These are phyloP conservation scores for Eriosoma lanigerum DNA, from an alignment of 1,140 invertebrate genomes.

Conservation along the genomic window DNA sequence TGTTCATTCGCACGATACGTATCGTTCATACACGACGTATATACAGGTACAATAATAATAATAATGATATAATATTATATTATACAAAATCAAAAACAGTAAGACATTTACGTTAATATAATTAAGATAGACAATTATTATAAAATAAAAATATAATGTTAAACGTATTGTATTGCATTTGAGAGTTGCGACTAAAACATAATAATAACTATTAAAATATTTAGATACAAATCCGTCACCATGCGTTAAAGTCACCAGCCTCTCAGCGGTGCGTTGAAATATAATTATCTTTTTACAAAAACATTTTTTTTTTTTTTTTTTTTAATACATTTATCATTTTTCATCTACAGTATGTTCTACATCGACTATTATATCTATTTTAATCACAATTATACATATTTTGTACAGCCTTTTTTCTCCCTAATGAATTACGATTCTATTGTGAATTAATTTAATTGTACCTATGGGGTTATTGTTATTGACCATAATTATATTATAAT, in stretches of 20 bases:
- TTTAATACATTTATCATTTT: too few species aligned
- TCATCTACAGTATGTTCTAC: too few species aligned
- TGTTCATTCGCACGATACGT: neutral
- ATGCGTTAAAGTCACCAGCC: slow-evolving; percentile 10
- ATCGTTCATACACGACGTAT: neutral
- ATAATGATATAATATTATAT: too few species aligned
- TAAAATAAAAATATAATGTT: neutral
- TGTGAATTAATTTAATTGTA: neutral
- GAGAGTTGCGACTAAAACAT: too few species aligned
- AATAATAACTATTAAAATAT: neutral
- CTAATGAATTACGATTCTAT: neutral
- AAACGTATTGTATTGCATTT: too few species aligned
- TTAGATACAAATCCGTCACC: neutral
- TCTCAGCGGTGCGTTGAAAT: neutral
- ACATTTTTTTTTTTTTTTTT: neutral
- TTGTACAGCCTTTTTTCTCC: neutral
- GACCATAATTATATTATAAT: too few species aligned
- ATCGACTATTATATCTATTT: neutral
- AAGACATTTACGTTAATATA: neutral
- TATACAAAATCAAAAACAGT: neutral
- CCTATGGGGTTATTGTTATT: too few species aligned
- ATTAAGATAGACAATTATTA: neutral
- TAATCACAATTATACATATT: neutral
- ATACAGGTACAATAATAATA: too few species aligned
- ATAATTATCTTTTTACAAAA: neutral